Evolutionary conservation across 2,797 vertebrate species (phyloP), one percentile per base, ranked within the genome.

Genomic region (Gastrophryne carolinensis): DNA sequence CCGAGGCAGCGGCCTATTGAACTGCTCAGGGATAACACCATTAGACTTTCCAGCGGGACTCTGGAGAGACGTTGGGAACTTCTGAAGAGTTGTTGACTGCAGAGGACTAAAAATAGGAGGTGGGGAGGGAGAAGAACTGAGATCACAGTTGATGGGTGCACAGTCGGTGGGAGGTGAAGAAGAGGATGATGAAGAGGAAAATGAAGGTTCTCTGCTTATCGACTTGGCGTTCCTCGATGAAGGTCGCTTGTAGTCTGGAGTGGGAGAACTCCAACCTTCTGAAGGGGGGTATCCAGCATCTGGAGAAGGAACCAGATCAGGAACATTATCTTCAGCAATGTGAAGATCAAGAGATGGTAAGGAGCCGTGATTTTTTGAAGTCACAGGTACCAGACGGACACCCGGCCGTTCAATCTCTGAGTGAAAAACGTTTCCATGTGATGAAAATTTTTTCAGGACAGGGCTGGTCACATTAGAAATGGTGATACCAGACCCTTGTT

Each of bases 281-380:
- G 67, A 32, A 0, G 79, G 72, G 7, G 72, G 76, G 19, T 60
- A 35, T 24, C 61, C 61, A 8, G 53, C 62, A 44, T 75, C 47
- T 15, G 82, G 68, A 57, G 78, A 72, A 15, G 75, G 58, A 5
- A 47, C 81, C 41, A 81, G n/a, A 3, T 65, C 69, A 44, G 76
- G 27, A 47, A 83, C 86, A 0, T 80, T 82, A 67, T 85, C 90
- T 79, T 93, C 90, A 0, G 84, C 72, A 12, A 90, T 90, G 78
- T 93, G 91, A 53, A 93, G 87, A 80, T 95, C 93, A 62, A 94
- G 82, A 1, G 89, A 88, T 0, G 92, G 89, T 86, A 92, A 84
- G 0, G 89, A 93, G 30, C 90, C 82, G 26, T 87, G 90, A 80
- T 85, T 90, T 4, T 80, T 24, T 1, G 80, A 37, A 1, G 65